Conservation (phyloP, 2,797 vertebrate species). For the Amphiprion clarkii region DNA sequence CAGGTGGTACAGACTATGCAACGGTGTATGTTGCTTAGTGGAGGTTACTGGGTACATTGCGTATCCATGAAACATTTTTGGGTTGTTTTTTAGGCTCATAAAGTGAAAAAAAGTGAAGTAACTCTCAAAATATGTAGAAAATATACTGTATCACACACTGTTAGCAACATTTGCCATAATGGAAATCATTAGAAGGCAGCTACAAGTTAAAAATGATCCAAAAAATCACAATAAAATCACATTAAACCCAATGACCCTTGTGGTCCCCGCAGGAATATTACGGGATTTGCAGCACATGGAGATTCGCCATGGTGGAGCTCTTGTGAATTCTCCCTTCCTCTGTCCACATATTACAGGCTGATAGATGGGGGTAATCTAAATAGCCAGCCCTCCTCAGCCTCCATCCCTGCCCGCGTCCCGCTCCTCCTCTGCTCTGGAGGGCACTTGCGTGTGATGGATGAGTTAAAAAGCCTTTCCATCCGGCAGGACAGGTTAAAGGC, state of each 20-base stretch:
- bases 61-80: background rate
- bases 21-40: background rate
- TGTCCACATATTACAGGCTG: slow-evolving; percentile 55
- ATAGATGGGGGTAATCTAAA: slow-evolving; percentile 74
- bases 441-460: slow-evolving; percentile 81
- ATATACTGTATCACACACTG: no score
- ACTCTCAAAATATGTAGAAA: no score
- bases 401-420: slow-evolving; percentile 54
- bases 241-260: slow-evolving; percentile 33
- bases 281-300: slow-evolving; percentile 53
- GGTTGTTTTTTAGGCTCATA: no score
- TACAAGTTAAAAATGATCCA: background rate
- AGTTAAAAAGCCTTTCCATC: slow-evolving; percentile 80
- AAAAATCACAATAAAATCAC: background rate
- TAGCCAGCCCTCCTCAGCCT: slow-evolving; percentile 52
- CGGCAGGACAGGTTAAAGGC: slow-evolving; percentile 79
- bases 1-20: slow-evolving; percentile 61
- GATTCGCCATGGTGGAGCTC: slow-evolving; percentile 29
- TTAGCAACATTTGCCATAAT: background rate
- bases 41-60: slow-evolving; percentile 8
- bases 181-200: background rate
- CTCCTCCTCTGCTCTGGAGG: slow-evolving; percentile 63
- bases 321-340: slow-evolving; percentile 42
- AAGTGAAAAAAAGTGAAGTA: no score
- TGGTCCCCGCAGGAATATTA: slow-evolving; percentile 43